Evolutionary conservation across 2,888 invertebrate genomes (phyloP).

Genomic region (Dasysyrphus albostriatus): DNA sequence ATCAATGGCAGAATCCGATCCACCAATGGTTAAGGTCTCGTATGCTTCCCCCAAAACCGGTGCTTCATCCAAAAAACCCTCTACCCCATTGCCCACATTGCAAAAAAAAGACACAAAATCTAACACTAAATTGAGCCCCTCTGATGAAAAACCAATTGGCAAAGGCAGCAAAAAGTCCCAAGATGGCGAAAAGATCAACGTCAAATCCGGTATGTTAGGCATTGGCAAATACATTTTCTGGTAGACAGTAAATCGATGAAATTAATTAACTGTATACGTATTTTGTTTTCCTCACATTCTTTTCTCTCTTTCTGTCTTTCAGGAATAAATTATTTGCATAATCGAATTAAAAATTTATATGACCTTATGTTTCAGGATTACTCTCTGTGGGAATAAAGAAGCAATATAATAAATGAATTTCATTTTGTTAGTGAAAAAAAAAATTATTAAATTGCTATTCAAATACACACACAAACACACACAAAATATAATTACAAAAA

Average conservation of each 20-base stretch:
- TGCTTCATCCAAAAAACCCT: conserved; percentile 68
- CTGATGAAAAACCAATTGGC: conserved; percentile 77
- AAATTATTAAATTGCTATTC: conserved; percentile 58
- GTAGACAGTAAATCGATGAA: conserved; percentile 85
- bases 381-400: conserved; percentile 83
- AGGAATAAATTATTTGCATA: conserved; percentile 84
- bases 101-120: conserved; percentile 76
- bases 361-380: conserved; percentile 84
- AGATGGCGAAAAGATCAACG: conserved; percentile 82
- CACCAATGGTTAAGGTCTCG: conserved; percentile 82
- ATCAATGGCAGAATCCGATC: conserved; percentile 74
- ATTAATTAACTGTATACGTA: conserved; percentile 78
- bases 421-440: conserved; percentile 76
- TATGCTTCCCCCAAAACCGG: conserved; percentile 80
- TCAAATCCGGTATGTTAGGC: conserved; percentile 91
- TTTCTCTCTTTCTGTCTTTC: conserved; percentile 82
- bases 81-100: conserved; percentile 59
- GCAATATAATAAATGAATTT: conserved; percentile 78
- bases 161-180: conserved; percentile 78
- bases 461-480: conserved; percentile 42
- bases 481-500: conserved; percentile 21
- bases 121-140: conserved; percentile 63
- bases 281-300: conserved; percentile 81
- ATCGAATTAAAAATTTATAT: conserved; percentile 84
- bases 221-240: conserved; percentile 93